Base-by-base conservation (phyloP, 2,113 vertebrate species). In the Poeciliopsis retropinna region DNA sequence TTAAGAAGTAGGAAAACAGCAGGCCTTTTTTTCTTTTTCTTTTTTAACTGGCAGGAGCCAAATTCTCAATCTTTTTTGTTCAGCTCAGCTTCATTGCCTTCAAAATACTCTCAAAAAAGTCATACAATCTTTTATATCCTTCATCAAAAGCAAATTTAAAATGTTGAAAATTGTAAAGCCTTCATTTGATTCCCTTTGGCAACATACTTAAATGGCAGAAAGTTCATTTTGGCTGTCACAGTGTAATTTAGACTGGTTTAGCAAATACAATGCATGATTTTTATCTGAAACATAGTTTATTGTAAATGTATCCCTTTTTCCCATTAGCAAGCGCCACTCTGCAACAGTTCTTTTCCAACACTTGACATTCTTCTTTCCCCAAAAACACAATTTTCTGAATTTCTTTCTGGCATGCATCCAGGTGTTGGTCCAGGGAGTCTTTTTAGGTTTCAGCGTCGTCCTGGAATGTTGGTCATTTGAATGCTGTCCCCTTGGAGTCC, bases 391-490 rank as follows among this genome's bases (percentile, higher is more conserved):
- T 0, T 60, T 76, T 39, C 60, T 62, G 44, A 27, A 22, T 64
- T 67, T 78, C 29, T 1, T 79, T 64, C 4, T n/a, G 51, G 34
- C 70, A 28, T 71, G 79, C 71, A 78, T 77, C 27, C 22, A 77
- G 67, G 60, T 54, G 76, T 76, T 78, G 72, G 17, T 81, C 64
- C 65, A 4, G 15, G 5, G 17, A 37, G 63, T 64, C 27, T 29
- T 72, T 67, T 67, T 12, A 29, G 64, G 65, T 37, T 60, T 80
- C 28, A 66, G 11, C 19, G 57, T 60, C 74, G 86, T 62, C 75
- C 68, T 47, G 93, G 88, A 29, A 93, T 76, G 84, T 69, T 90
- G 80, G n/a, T 78, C 95, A 95, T 95, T 72, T 94, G 93, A 75
- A 95, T 95, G 86, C 79, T 81, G 85, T 95, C 94, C 13, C 73